Conservation (phyloP, 2,888 invertebrate genomes). For the Orchesella flavescens region DNA sequence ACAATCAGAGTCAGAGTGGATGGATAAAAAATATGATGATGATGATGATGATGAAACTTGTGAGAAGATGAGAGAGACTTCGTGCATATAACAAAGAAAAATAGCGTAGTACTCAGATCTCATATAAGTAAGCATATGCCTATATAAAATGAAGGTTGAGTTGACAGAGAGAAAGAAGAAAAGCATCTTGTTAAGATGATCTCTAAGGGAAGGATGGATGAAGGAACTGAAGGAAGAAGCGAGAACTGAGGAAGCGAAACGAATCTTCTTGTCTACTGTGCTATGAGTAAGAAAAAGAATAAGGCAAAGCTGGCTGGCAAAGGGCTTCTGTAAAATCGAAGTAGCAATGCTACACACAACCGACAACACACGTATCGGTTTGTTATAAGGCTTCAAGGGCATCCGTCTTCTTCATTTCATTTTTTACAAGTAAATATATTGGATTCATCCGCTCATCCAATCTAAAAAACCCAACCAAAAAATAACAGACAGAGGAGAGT, state of each 20-base stretch:
- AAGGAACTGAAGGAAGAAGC: background rate
- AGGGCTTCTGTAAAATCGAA: conserved; percentile 20
- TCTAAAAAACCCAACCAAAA: background rate
- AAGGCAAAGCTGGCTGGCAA: background rate
- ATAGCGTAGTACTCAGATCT: no score
- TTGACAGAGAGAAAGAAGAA: background rate
- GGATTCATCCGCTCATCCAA: conserved; percentile 8
- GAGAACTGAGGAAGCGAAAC: conserved; percentile 44
- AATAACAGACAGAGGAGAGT: no score
- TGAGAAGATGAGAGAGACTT: no score
- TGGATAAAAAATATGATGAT: background rate
- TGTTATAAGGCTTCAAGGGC: conserved; percentile 43
- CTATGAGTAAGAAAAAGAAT: background rate
- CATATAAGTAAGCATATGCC: background rate
- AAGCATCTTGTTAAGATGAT: background rate
- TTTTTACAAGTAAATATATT: conserved; percentile 22
- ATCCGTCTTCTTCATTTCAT: conserved; percentile 36
- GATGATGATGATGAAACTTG: background rate
- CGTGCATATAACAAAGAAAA: no score
- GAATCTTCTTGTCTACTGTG: conserved; percentile 21
- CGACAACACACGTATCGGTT: background rate
- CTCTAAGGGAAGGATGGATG: background rate
- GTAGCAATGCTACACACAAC: no score
- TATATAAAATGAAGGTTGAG: background rate
- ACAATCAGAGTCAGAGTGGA: conserved; percentile 37